These are phyloP conservation scores for Phataginus tetradactyla DNA, from an alignment of 2,797 vertebrate species.

Conservation along the genomic window DNA sequence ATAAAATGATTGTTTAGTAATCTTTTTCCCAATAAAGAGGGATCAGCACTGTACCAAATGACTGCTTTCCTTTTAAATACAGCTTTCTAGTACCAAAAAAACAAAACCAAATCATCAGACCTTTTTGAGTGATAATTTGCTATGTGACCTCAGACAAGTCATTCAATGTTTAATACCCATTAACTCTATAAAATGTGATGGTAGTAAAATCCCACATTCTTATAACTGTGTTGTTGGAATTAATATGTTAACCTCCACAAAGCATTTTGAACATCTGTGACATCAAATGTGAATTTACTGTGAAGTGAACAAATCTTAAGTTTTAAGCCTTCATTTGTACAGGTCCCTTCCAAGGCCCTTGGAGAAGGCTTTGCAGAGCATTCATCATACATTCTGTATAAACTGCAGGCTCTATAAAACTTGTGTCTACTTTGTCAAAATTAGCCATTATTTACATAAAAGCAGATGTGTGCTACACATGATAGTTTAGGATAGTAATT, in stretches of 20 bases:
- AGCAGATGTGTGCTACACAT: background rate
- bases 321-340: background rate
- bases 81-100: background rate
- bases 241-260: background rate
- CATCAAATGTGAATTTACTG: conserved; percentile 5
- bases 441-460: conserved; percentile 3
- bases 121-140: background rate
- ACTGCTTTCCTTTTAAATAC: background rate
- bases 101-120: background rate
- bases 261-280: background rate
- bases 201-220: background rate
- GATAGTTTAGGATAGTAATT: background rate
- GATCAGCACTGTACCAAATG: background rate
- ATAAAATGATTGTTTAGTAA: background rate
- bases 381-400: background rate
- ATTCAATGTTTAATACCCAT: background rate
- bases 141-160: background rate
- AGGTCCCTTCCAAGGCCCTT: background rate
- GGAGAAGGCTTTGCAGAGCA: background rate
- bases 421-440: background rate
- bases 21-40: background rate
- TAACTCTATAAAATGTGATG: conserved; percentile 16
- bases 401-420: background rate
- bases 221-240: background rate
- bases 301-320: background rate